A percentile compares a stretch with the other conserved stretches of the same genome.
These are phyloP conservation scores for Drosophila sp. DNA, from an alignment of 1,140 invertebrate genomes.

Conservation along the genomic window DNA sequence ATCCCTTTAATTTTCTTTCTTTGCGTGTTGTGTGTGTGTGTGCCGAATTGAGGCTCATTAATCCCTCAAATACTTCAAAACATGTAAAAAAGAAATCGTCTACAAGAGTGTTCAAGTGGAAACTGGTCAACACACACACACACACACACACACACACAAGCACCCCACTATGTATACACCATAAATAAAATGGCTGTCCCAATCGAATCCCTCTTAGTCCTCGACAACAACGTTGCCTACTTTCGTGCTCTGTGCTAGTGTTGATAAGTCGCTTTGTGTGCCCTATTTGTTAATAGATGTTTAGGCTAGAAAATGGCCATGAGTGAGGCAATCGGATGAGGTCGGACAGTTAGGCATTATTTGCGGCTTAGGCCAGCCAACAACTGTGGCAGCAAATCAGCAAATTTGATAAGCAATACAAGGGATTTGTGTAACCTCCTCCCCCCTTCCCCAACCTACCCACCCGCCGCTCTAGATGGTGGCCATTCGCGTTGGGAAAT, in stretches of 20 bases:
- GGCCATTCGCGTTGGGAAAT: not conserved
- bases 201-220: conserved; percentile 15
- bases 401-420: conserved; percentile 81
- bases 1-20: conserved; percentile 70
- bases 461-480: not conserved
- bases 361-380: conserved; percentile 65
- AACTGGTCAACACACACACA: conserved; percentile 57
- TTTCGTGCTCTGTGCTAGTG: conserved; percentile 67
- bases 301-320: conserved; percentile 41
- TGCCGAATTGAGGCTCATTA: conserved; percentile 77
- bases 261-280: conserved; percentile 77
- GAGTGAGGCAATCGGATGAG: conserved; percentile 1
- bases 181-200: conserved; percentile 52
- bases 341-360: conserved; percentile 58
- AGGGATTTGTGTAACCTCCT: conserved; percentile 54
- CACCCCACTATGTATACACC: not conserved
- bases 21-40: conserved; percentile 19
- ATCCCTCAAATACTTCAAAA: conserved; percentile 74
- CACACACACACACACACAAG: conserved; percentile 25
- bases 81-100: conserved; percentile 68
- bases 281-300: conserved; percentile 70
- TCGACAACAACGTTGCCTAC: conserved; percentile 50
- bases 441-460: too few species aligned
- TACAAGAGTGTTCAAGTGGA: conserved; percentile 78
- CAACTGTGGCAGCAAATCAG: conserved; percentile 74